Evolutionary conservation across 2,113 vertebrate genomes (phyloP).

Genomic region (Rhipidura dahli): DNA sequence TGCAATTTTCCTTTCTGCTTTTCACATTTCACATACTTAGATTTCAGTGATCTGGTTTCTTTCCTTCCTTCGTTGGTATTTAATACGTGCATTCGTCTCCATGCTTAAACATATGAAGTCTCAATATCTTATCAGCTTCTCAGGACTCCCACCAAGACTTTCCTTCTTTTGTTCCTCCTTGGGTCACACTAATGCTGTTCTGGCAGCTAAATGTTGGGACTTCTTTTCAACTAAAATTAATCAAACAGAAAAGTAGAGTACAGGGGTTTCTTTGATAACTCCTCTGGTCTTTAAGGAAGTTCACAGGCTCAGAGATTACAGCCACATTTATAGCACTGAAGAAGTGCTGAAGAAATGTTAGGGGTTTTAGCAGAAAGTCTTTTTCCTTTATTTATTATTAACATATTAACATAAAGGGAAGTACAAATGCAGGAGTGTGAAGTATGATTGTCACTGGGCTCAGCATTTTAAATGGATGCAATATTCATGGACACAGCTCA

Average conservation of each 20-base stretch:
- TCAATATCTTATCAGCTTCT: background rate
- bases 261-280: background rate
- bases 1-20: slow-evolving; percentile 40
- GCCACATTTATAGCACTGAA: background rate
- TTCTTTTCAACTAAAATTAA: slow-evolving; percentile 1
- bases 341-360: background rate
- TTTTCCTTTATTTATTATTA: background rate
- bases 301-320: background rate
- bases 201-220: background rate
- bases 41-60: slow-evolving; percentile 26
- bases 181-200: background rate
- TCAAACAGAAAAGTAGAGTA: background rate
- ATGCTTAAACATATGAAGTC: background rate
- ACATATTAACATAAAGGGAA: background rate
- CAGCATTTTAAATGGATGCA: background rate
- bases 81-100: background rate
- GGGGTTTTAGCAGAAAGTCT: background rate
- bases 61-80: background rate
- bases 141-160: background rate
- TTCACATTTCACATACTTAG: slow-evolving; percentile 23
- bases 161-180: background rate
- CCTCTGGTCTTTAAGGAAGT: background rate
- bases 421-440: background rate
- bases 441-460: background rate
- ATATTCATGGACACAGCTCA: background rate